Conservation (phyloP, 2,888 invertebrate species). For the Papilio demoleus region DNA sequence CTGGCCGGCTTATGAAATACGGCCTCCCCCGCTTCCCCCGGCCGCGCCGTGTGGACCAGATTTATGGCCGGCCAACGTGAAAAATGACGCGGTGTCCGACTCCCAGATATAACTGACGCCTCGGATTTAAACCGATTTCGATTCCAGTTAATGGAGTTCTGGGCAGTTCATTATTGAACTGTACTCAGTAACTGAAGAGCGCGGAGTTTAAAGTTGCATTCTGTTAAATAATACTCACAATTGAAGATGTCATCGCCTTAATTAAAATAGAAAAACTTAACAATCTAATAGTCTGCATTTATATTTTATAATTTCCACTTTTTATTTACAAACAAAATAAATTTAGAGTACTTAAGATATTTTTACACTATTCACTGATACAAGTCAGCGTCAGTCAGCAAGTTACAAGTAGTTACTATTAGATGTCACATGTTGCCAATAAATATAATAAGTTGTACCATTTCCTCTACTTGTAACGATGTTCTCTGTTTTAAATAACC, state of each 20-base stretch:
- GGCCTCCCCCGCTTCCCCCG: conserved; percentile 13
- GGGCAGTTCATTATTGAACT: neutral
- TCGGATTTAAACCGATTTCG: conserved; percentile 4
- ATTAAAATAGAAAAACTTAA: no score
- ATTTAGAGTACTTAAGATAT: no score
- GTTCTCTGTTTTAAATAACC: neutral
- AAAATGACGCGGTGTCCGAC: conserved; percentile 50
- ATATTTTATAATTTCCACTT: no score
- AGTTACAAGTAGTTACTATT: neutral
- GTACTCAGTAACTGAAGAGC: no score
- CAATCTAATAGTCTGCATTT: no score
- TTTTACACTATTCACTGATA: no score
- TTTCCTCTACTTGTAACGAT: neutral
- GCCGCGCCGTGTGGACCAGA: conserved; percentile 50
- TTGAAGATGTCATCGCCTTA: no score
- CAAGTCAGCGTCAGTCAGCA: no score
- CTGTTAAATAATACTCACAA: no score
- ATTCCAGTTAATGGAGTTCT: conserved; percentile 11
- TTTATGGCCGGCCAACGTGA: conserved; percentile 56
- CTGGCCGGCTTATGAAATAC: conserved; percentile 48
- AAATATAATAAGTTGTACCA: neutral
- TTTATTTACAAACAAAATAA: no score
- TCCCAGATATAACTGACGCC: conserved; percentile 33
- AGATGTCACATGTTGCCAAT: neutral
- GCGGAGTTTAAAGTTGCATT: no score